phyloP scores from a whole-genome alignment of 2,797 vertebrate genomes.

The Stomatorhinus walkeri region DNA sequence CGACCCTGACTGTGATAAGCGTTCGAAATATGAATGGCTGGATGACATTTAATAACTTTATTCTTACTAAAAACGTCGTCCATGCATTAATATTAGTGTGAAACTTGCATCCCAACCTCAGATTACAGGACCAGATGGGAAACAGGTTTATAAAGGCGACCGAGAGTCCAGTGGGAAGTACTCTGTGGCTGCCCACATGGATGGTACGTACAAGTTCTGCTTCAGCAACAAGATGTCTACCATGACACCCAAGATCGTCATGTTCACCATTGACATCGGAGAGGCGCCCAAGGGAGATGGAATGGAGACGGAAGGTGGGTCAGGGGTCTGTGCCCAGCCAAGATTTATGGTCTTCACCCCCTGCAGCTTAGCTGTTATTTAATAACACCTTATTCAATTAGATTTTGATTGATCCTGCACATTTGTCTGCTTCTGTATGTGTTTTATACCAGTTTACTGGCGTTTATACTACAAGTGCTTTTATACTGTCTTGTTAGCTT shows the following conservation, averaged over 20 bases:
- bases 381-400: background rate
- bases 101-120: constrained; percentile 37
- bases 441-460: background rate
- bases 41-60: background rate
- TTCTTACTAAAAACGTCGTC: background rate
- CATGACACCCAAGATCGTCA: constrained; percentile 98
- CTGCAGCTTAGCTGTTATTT: background rate
- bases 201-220: constrained; percentile 95
- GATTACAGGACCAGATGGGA: constrained; percentile 95
- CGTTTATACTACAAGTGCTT: background rate
- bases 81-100: background rate
- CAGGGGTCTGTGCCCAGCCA: background rate
- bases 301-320: constrained; percentile 96
- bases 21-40: background rate
- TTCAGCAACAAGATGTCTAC: constrained; percentile 99
- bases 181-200: constrained; percentile 96
- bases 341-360: background rate
- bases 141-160: constrained; percentile 94
- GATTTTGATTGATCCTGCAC: background rate
- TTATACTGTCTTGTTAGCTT: background rate
- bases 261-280: constrained; percentile 98
- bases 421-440: background rate
- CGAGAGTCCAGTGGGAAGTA: constrained; percentile 95
- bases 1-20: background rate
- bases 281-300: constrained; percentile 93